Conservation (phyloP, 2,113 vertebrate species). For the Poicephalus meyeri region DNA sequence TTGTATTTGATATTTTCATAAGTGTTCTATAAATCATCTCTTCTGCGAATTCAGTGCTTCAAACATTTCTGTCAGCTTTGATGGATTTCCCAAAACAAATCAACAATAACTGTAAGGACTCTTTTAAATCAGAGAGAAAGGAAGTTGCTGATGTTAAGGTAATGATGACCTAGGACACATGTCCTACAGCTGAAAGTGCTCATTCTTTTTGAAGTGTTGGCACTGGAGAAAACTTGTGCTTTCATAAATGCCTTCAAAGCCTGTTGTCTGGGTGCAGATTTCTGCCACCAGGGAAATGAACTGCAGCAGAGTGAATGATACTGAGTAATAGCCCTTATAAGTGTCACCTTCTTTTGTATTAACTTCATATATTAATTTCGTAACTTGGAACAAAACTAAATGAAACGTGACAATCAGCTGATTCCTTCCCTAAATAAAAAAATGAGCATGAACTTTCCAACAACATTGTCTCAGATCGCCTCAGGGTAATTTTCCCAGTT, state of each 20-base stretch:
- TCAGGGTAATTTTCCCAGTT: not conserved
- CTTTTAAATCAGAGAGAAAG: not conserved
- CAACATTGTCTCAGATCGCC: not conserved
- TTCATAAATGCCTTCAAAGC: not conserved
- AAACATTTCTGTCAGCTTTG: slow-evolving; percentile 12
- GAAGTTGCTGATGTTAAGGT: not conserved
- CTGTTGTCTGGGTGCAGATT: not conserved
- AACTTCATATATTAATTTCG: not conserved
- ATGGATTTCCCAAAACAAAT: slow-evolving; percentile 29
- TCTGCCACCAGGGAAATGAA: not conserved
- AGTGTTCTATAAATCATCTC: slow-evolving; percentile 47
- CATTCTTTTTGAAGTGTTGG: not conserved
- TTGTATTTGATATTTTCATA: slow-evolving; percentile 54
- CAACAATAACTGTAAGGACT: not conserved
- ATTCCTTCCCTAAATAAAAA: not conserved
- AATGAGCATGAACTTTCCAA: not conserved
- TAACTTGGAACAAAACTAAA: not conserved
- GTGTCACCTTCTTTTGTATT: not conserved
- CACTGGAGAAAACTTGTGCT: not conserved
- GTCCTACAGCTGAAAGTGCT: not conserved
- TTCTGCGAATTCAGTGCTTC: slow-evolving; percentile 3
- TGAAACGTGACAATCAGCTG: not conserved
- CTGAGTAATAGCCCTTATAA: not conserved
- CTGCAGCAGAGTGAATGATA: not conserved
- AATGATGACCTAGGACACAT: not conserved